Base-by-base conservation (phyloP, 2,888 invertebrate genomes). In the Leptinotarsa rubiginosa region DNA sequence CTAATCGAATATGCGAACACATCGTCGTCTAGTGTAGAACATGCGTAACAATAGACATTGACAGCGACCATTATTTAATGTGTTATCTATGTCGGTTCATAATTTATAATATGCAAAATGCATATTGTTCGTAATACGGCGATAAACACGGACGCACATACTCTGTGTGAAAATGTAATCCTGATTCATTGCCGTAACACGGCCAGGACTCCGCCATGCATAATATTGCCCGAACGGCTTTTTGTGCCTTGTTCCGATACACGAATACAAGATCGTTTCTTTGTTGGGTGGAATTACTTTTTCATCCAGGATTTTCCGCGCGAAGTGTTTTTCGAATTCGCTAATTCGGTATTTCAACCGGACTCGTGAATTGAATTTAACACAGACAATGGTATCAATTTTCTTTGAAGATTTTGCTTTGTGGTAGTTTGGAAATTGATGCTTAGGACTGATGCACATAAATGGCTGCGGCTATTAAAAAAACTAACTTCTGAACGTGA, bases 91-190 rank as follows among this genome's bases (percentile, higher is more conserved):
- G 77, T 77, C 77, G 78, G 78, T 80, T 81, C 79, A 80, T 83
- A 82, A 83, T 83, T 82, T 82, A 83, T 82, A 81, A 80, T 81
- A 79, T 82, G 78, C 80, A 81, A 83, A 83, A 82, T 81, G 80
- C 80, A 83, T 82, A 83, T 81, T 82, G 82, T 83, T 79, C 75
- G 78, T 66, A 74, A 76, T 77, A 75, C 68, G 75, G 71, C 73
- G 79, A 81, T 81, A 81, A 80, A 81, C 77, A 79, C 77, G 77
- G 70, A 76, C 74, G 74, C 72, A 77, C 70, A 78, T 65, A 74
- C 69, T 75, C 74, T 72, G 72, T 41, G 41, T 75, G 75, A 75
- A 80, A 79, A 79, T 68, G 76, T 78, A 78, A 79, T 79, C 79
- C 77, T 81, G 78, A 80, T 80, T 79, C 76, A 79, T 79, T 72